These are phyloP conservation scores for Linnaemya vulpina DNA, from an alignment of 2,888 invertebrate genomes.

Conservation along the genomic window DNA sequence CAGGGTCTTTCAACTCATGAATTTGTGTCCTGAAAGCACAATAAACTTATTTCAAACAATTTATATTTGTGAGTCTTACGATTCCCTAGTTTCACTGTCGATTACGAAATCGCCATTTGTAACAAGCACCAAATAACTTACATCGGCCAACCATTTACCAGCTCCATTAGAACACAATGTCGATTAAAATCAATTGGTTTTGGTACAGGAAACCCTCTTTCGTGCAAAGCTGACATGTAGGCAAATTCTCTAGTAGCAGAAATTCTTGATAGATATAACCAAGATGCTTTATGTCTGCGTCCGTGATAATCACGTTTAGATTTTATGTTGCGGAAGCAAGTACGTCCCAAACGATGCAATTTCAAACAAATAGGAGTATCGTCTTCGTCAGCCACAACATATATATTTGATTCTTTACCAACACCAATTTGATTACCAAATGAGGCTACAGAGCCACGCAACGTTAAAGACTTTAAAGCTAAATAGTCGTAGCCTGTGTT, in stretches of 20 bases:
- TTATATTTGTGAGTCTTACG: too few relatives aligned
- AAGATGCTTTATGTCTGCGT: constrained; percentile 93
- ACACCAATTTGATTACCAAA: constrained; percentile 99
- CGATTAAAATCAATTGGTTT: constrained; percentile 96
- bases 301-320: constrained; percentile 98
- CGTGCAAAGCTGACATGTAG: constrained; percentile 96
- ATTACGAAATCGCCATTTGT: too few relatives aligned
- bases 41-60: neutral
- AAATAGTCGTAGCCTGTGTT: constrained; percentile 98
- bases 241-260: constrained; percentile 99
- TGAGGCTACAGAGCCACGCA: constrained; percentile 89
- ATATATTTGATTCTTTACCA: constrained; percentile 99
- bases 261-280: constrained; percentile 97
- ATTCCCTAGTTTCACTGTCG: too few relatives aligned
- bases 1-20: constrained; percentile 87
- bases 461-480: constrained; percentile 93
- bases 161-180: constrained; percentile 98
- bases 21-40: constrained; percentile 85
- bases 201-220: constrained; percentile 96
- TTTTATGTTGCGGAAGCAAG: constrained; percentile 97
- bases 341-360: constrained; percentile 94
- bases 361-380: constrained; percentile 93
- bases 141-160: constrained; percentile 92
- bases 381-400: constrained; percentile 92
- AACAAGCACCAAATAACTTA: constrained; percentile 84